Percentiles rank a stretch among this genome's conserved stretches.
Evolutionary conservation across 2,113 vertebrate genomes (phyloP).

Genomic region (Albula goreensis): DNA sequence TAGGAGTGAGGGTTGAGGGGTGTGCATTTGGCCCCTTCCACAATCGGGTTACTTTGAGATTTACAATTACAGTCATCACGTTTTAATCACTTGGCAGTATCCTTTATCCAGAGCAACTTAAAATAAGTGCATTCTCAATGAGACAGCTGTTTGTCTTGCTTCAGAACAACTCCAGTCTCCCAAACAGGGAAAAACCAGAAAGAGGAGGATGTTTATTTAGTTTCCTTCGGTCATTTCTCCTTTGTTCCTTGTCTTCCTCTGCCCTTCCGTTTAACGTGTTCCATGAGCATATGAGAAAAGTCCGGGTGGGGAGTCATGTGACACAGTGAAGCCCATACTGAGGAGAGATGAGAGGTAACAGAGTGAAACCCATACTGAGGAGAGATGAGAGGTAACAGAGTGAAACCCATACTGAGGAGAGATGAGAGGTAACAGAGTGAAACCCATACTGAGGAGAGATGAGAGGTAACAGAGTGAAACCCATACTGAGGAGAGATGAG

Average conservation of each 20-base stretch:
- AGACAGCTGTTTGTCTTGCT: not conserved
- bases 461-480: too few relatives aligned
- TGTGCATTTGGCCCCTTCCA: too few relatives aligned
- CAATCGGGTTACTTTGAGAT: too few relatives aligned
- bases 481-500: not conserved
- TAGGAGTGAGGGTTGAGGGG: too few relatives aligned
- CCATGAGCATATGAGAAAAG: not conserved
- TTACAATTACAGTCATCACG: too few relatives aligned
- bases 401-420: not conserved
- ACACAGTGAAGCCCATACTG: too few relatives aligned
- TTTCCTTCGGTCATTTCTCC: not conserved
- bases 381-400: not conserved
- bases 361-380: not conserved
- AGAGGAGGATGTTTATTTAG: not conserved
- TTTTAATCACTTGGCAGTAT: too few relatives aligned
- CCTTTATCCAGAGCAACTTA: too few relatives aligned
- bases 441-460: not conserved
- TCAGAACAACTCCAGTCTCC: not conserved
- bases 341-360: not conserved
- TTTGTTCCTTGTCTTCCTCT: not conserved
- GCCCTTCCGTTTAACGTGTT: not conserved
- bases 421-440: not conserved
- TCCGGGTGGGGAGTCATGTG: not conserved
- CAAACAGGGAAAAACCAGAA: not conserved
- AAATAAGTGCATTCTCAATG: not conserved